Percentiles rank a stretch among this genome's conserved stretches.
Evolutionary conservation across 2,797 vertebrate genomes (phyloP).

Genomic region (Halcyon smyrnensis): DNA sequence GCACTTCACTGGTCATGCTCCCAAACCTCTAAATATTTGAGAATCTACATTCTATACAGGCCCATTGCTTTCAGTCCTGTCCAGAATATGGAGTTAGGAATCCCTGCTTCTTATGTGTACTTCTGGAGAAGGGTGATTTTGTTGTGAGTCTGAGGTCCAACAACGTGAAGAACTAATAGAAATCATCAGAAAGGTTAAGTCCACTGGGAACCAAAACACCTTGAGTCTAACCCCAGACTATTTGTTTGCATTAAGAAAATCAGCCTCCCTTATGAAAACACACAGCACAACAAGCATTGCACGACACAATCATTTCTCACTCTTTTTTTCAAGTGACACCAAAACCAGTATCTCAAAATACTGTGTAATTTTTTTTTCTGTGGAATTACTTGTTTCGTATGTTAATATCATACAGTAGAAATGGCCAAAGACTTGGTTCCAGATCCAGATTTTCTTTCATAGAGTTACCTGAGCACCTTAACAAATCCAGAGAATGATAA

Average conservation of each 20-base stretch:
- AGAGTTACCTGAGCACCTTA: not conserved
- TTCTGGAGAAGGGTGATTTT: not conserved
- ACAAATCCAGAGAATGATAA: not conserved
- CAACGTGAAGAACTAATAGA: not conserved
- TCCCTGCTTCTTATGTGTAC: not conserved
- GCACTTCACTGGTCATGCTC: fast-evolving
- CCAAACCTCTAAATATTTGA: not conserved
- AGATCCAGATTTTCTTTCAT: not conserved
- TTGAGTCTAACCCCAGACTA: not conserved
- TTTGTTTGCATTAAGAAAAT: not conserved
- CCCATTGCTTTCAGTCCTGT: not conserved
- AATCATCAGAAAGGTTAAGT: not conserved
- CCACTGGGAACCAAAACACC: not conserved
- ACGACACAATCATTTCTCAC: not conserved
- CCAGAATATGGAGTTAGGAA: not conserved
- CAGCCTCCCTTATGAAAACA: not conserved
- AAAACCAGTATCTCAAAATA: not conserved
- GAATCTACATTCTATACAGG: not conserved
- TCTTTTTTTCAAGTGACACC: not conserved
- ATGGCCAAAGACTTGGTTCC: not conserved
- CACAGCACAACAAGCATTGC: not conserved
- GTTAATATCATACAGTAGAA: not conserved
- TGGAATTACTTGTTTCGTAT: not conserved
- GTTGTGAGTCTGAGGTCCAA: not conserved
- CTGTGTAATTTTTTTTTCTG: not conserved